Percentiles rank a stretch among this genome's conserved stretches.
These are phyloP conservation scores for Xanthorhoe designata DNA, from an alignment of 2,888 invertebrate species.

Conservation along the genomic window DNA sequence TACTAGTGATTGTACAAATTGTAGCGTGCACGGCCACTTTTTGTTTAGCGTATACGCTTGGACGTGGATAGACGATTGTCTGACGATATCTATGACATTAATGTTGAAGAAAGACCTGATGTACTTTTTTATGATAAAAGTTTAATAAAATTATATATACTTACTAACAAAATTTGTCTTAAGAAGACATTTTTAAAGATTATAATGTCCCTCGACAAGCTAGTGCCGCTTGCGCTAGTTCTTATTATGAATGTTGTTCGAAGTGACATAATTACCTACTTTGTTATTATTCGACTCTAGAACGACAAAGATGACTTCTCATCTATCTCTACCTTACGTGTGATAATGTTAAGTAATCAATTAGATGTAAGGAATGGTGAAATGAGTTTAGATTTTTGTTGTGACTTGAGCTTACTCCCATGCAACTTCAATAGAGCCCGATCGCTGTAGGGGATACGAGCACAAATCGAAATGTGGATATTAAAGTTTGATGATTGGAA, in stretches of 20 bases:
- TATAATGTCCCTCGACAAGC: constrained; percentile 61
- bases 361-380: constrained; percentile 50
- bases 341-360: constrained; percentile 53
- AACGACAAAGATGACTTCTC: constrained; percentile 69
- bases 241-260: constrained; percentile 58
- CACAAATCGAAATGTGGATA: constrained; percentile 20
- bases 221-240: constrained; percentile 63
- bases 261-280: constrained; percentile 55
- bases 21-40: constrained; percentile 63
- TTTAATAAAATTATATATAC: constrained; percentile 61
- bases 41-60: constrained; percentile 66
- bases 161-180: constrained; percentile 67
- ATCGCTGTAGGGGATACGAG: constrained; percentile 25
- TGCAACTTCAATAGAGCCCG: constrained; percentile 41
- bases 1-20: constrained; percentile 64
- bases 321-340: constrained; percentile 38
- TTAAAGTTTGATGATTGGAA: constrained; percentile 20
- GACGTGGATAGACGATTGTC: constrained; percentile 58
- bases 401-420: constrained; percentile 59
- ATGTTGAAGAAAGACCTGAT: constrained; percentile 55
- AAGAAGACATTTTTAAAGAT: constrained; percentile 64
- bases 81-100: constrained; percentile 52
- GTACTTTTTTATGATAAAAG: constrained; percentile 67
- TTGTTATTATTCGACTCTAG: constrained; percentile 60
- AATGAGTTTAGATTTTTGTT: constrained; percentile 54